phyloP scores from a whole-genome alignment of 1,140 invertebrate genomes.

The Phymorhynchus buccinoides region DNA sequence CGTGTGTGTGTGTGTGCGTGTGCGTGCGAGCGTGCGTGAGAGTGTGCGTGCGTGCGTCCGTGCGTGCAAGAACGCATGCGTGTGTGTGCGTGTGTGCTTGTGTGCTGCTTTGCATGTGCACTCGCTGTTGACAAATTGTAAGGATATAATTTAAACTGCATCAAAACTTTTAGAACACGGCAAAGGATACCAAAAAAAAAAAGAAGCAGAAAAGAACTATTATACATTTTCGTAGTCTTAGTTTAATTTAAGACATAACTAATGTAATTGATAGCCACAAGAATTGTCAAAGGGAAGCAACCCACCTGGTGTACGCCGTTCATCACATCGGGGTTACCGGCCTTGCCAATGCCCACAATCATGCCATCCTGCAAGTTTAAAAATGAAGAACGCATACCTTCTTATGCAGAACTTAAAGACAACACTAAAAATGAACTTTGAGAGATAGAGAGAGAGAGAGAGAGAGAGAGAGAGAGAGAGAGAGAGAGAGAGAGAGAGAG shows the following conservation, averaged over 20 bases:
- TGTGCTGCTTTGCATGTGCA: not conserved
- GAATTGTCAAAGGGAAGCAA: not conserved
- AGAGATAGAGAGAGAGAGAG: not conserved
- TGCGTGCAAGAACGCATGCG: not conserved
- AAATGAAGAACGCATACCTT: not conserved
- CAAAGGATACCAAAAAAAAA: not conserved
- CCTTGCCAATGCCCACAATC: constrained; percentile 72
- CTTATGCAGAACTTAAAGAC: not conserved
- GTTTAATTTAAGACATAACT: not conserved
- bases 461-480: not conserved
- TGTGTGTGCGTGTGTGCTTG: not conserved
- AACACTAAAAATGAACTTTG: not conserved
- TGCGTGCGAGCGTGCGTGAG: not conserved
- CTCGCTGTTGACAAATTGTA: too few relatives aligned
- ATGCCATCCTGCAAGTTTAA: constrained; percentile 60
- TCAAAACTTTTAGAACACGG: not conserved
- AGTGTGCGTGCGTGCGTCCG: not conserved
- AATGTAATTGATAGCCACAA: not conserved
- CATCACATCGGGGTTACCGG: constrained; percentile 73
- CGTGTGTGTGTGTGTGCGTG: not conserved
- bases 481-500: not conserved
- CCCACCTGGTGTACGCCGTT: constrained; percentile 63
- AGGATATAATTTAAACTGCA: not conserved
- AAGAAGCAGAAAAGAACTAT: not conserved
- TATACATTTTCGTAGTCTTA: not conserved